phyloP scores from a whole-genome alignment of 1,140 invertebrate species.

The Mizuhopecten yessoensis region DNA sequence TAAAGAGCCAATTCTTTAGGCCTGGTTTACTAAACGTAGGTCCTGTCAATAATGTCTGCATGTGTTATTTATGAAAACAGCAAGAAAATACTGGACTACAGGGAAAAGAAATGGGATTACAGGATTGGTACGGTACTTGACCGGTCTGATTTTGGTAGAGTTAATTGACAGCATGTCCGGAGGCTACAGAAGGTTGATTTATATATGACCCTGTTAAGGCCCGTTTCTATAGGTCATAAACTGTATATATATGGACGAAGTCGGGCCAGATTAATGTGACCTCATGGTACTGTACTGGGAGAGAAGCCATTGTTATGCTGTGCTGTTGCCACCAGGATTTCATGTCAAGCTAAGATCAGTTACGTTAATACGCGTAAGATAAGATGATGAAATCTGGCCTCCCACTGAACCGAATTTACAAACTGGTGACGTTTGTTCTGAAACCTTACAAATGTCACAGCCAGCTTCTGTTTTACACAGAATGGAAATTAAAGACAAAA shows the following conservation, averaged over 20 bases:
- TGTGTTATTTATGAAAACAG: not conserved
- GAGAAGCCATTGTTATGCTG: not conserved
- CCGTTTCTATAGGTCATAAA: not conserved
- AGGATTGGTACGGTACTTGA: not conserved
- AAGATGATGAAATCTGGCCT: not conserved
- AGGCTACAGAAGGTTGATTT: not conserved
- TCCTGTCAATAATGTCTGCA: not conserved
- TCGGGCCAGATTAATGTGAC: not conserved
- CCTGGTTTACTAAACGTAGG: not conserved
- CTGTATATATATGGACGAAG: not conserved
- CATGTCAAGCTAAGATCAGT: not conserved
- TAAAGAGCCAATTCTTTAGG: not conserved
- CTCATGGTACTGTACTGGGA: not conserved
- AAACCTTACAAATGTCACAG: not conserved
- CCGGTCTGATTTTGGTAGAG: not conserved
- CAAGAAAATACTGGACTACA: not conserved
- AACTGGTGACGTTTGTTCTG: slow-evolving; percentile 9
- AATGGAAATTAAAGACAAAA: not conserved
- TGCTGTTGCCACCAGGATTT: not conserved
- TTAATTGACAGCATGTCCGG: not conserved
- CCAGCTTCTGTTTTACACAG: not conserved
- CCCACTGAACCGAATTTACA: not conserved
- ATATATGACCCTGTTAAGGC: not conserved
- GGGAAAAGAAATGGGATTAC: not conserved
- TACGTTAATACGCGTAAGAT: not conserved